Conservation (phyloP, 2,888 invertebrate genomes). For the Agriopis leucophaearia region DNA sequence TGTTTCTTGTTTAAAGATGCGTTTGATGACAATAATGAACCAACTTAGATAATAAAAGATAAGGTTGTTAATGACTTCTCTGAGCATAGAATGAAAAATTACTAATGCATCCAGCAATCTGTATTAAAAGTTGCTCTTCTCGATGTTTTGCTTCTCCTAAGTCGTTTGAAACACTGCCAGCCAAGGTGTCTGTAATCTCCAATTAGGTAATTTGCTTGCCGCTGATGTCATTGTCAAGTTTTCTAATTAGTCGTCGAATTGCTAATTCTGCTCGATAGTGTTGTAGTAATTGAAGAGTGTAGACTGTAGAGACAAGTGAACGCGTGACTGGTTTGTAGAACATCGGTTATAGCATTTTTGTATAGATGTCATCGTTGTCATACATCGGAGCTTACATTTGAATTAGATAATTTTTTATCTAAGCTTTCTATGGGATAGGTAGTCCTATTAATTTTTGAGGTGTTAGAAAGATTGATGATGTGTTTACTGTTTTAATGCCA, state of each 20-base stretch:
- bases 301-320: constrained; percentile 3
- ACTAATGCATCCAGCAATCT: background rate
- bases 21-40: too few relatives aligned
- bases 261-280: constrained; percentile 19
- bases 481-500: too few relatives aligned
- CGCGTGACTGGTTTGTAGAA: constrained; percentile 10
- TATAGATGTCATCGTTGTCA: background rate
- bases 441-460: background rate
- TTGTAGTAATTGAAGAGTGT: constrained; percentile 16
- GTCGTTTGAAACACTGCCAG: background rate
- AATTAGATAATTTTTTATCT: too few relatives aligned
- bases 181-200: constrained; percentile 14
- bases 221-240: constrained; percentile 26
- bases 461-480: too few relatives aligned
- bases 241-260: constrained; percentile 33
- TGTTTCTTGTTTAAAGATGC: too few relatives aligned
- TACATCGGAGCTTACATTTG: background rate
- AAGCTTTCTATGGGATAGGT: too few relatives aligned
- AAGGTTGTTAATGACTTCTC: background rate
- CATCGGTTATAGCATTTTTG: background rate
- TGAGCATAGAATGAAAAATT: background rate
- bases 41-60: background rate
- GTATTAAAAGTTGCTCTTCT: background rate
- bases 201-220: constrained; percentile 14
- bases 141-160: background rate